Percentiles rank a stretch among this genome's conserved stretches.
phyloP scores from a whole-genome alignment of 2,797 vertebrate species.

The Sebastes nivosus region DNA sequence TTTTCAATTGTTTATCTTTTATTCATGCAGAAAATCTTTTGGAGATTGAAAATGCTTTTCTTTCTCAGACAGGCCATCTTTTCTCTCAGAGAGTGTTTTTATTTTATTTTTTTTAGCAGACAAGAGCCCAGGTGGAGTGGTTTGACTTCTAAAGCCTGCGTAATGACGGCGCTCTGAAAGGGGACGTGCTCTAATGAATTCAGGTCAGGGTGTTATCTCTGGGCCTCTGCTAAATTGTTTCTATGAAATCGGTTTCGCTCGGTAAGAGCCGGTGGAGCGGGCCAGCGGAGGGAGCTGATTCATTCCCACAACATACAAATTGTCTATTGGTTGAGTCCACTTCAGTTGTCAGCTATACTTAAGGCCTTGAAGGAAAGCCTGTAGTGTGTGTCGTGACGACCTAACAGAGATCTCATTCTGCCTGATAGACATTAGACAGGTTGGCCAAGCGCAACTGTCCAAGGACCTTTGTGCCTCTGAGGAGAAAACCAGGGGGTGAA shows the following conservation, averaged over 20 bases:
- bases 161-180: slow-evolving; percentile 38
- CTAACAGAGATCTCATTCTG: slow-evolving; percentile 5
- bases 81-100: background rate
- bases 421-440: slow-evolving; percentile 16
- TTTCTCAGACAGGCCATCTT: background rate
- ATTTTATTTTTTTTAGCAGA: slow-evolving; percentile 14
- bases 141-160: slow-evolving; percentile 39
- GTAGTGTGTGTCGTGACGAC: background rate
- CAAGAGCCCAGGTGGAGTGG: slow-evolving; percentile 19
- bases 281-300: slow-evolving; percentile 14
- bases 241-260: slow-evolving; percentile 35
- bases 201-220: slow-evolving; percentile 31
- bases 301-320: slow-evolving; percentile 23
- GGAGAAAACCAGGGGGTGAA: background rate
- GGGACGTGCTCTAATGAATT: slow-evolving; percentile 43
- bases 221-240: slow-evolving; percentile 41
- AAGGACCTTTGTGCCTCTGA: background rate
- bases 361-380: background rate
- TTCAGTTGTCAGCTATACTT: slow-evolving; percentile 2
- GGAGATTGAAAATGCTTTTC: slow-evolving; percentile 39
- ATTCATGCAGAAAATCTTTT: slow-evolving; percentile 42
- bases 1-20: slow-evolving; percentile 50
- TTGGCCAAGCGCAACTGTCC: background rate
- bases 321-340: slow-evolving; percentile 27
- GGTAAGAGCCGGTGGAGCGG: slow-evolving; percentile 25